Percentiles rank a stretch among this genome's conserved stretches.
Evolutionary conservation across 2,113 vertebrate species (phyloP).

Genomic region (Odontesthes bonariensis): DNA sequence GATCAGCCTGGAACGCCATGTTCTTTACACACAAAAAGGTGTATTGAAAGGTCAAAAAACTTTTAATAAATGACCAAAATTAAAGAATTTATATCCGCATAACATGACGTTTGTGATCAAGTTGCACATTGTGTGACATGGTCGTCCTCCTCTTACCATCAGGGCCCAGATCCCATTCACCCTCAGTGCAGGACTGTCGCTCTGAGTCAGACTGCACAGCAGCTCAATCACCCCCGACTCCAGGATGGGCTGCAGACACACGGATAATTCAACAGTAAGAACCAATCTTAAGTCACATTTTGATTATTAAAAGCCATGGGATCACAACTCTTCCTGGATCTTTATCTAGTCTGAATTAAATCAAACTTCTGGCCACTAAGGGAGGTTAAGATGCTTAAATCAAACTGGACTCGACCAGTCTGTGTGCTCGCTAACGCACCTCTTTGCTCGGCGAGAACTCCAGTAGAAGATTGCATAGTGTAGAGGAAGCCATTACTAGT

Average conservation of each 20-base stretch:
- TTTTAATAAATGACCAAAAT: too few species aligned
- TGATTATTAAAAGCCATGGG: background rate
- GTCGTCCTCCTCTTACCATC: conserved; percentile 86
- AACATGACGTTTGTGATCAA: background rate
- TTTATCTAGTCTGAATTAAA: too few species aligned
- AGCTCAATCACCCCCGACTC: conserved; percentile 98
- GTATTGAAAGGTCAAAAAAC: conserved; percentile 1
- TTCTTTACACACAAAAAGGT: conserved; percentile 85
- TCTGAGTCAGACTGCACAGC: conserved; percentile 97
- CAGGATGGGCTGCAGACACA: conserved; percentile 90
- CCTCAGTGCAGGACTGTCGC: conserved; percentile 95
- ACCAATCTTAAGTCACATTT: background rate
- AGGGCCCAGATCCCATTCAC: conserved; percentile 99
- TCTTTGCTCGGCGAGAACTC: conserved; percentile 99
- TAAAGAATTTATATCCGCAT: too few species aligned
- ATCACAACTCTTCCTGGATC: background rate
- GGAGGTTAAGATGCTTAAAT: too few species aligned
- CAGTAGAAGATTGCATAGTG: conserved; percentile 97
- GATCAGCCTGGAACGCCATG: conserved; percentile 99
- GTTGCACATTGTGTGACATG: background rate
- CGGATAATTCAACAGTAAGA: background rate
- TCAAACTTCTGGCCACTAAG: too few species aligned
- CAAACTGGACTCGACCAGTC: too few species aligned
- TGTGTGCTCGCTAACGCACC: too few species aligned
- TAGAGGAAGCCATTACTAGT: conserved; percentile 98